Evolutionary conservation across 2,888 invertebrate genomes (phyloP).

Genomic region (Arge pagana): DNA sequence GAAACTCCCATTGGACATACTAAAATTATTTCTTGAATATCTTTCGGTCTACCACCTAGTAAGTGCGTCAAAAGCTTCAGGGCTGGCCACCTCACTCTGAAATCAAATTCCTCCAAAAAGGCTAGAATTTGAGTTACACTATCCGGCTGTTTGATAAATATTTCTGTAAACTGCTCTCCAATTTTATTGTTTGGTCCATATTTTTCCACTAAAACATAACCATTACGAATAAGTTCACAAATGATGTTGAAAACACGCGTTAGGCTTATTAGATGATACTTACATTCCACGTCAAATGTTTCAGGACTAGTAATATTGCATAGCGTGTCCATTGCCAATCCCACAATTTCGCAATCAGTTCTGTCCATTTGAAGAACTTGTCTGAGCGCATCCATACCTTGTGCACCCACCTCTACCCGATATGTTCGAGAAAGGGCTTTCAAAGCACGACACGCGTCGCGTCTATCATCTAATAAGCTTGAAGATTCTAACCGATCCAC

Average conservation of each 20-base stretch:
- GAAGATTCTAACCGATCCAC: constrained; percentile 93
- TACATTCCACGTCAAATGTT: constrained; percentile 79
- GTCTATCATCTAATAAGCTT: constrained; percentile 89
- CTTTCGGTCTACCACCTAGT: constrained; percentile 82
- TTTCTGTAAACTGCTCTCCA: constrained; percentile 95
- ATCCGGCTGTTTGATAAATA: constrained; percentile 89
- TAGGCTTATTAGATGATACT: constrained; percentile 2
- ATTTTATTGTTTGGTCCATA: constrained; percentile 63
- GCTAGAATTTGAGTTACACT: constrained; percentile 82
- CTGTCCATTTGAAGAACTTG: constrained; percentile 87
- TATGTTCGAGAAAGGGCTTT: constrained; percentile 90
- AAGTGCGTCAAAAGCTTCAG: constrained; percentile 88
- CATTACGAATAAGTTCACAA: background rate
- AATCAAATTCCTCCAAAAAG: constrained; percentile 93
- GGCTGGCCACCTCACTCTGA: constrained; percentile 88
- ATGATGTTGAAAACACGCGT: background rate
- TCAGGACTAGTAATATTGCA: constrained; percentile 86
- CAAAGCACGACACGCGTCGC: constrained; percentile 95
- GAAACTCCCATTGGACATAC: constrained; percentile 97
- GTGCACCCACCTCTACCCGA: constrained; percentile 94
- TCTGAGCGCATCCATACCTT: constrained; percentile 81
- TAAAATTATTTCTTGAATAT: constrained; percentile 84
- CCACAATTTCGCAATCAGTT: constrained; percentile 88
- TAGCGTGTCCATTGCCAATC: constrained; percentile 89
- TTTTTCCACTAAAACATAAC: constrained; percentile 45